Evolutionary conservation across 2,113 vertebrate genomes (phyloP).

Genomic region (Corvus hawaiiensis): DNA sequence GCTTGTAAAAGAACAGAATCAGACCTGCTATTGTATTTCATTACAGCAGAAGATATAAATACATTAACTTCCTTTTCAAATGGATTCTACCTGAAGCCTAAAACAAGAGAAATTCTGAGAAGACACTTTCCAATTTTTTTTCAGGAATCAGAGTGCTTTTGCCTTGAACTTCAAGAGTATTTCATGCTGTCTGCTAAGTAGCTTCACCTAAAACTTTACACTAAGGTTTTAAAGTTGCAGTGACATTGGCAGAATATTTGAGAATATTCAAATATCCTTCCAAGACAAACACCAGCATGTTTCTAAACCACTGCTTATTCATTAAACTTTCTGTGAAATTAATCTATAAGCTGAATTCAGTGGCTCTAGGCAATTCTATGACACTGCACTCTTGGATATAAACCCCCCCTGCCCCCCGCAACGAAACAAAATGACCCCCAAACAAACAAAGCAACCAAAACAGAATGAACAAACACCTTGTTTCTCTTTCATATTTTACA

Average conservation of each 20-base stretch:
- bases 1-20: background rate
- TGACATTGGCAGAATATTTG: background rate
- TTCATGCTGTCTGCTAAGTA: background rate
- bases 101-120: background rate
- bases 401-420: rapidly evolving
- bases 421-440: background rate
- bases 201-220: background rate
- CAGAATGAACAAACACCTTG: background rate
- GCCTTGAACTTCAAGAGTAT: background rate
- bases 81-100: background rate
- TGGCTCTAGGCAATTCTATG: background rate
- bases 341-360: background rate
- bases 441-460: background rate
- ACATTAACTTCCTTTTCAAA: background rate
- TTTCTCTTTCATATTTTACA: background rate
- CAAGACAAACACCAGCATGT: background rate
- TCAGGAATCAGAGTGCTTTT: background rate
- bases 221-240: background rate
- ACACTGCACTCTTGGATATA: background rate
- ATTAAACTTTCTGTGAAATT: background rate
- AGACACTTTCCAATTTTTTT: background rate
- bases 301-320: background rate
- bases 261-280: background rate
- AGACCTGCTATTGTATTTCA: background rate
- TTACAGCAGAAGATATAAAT: background rate